Conservation (phyloP, 2,888 invertebrate genomes). For the Ecliptopera silaceata region DNA sequence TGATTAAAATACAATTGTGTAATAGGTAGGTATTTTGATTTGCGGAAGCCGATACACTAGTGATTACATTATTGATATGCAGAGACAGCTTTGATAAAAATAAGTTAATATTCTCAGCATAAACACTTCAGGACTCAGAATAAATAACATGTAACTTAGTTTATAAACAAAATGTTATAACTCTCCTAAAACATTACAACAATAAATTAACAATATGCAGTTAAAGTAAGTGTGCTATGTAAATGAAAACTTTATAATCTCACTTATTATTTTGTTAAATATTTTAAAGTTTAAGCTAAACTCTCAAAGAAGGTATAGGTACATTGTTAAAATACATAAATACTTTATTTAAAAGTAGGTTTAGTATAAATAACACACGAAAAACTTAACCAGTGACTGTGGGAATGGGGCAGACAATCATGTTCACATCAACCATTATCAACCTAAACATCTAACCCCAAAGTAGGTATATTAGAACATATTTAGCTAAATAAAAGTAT, state of each 20-base stretch:
- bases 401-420: constrained; percentile 40
- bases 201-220: constrained; percentile 74
- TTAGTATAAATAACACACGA: constrained; percentile 32
- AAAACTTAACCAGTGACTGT: constrained; percentile 3
- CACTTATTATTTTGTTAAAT: constrained; percentile 75
- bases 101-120: constrained; percentile 45
- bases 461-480: constrained; percentile 46
- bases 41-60: constrained; percentile 4
- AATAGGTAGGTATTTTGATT: background rate
- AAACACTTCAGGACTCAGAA: constrained; percentile 61
- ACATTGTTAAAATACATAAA: constrained; percentile 47
- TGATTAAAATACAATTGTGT: constrained; percentile 5
- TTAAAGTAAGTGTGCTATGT: constrained; percentile 45
- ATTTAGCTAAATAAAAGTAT: constrained; percentile 72
- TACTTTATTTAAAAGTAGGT: constrained; percentile 18
- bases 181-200: constrained; percentile 81
- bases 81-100: constrained; percentile 40
- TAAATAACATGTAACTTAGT: constrained; percentile 60
- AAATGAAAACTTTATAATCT: constrained; percentile 75
- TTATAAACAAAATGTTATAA: constrained; percentile 75
- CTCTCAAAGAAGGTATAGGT: constrained; percentile 50
- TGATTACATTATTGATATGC: constrained; percentile 31
- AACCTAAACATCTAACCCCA: constrained; percentile 29
- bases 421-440: constrained; percentile 3
- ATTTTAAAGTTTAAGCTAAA: constrained; percentile 57